Evolutionary conservation across 2,113 vertebrate species (phyloP).

Genomic region (Halichoerus grypus): DNA sequence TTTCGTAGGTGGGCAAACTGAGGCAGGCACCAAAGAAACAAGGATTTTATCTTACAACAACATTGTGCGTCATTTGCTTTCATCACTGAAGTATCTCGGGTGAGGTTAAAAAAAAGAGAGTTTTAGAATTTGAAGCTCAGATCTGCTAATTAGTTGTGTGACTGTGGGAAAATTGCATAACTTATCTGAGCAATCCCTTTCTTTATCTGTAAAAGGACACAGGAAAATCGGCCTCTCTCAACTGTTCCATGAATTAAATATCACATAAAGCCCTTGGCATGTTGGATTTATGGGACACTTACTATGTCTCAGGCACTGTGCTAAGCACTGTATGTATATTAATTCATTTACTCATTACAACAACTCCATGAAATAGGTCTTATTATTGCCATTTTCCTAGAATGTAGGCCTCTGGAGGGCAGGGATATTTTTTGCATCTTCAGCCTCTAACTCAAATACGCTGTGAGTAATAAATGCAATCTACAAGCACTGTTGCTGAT

Average conservation of each 20-base stretch:
- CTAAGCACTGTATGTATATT: neutral
- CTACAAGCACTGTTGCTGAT: neutral
- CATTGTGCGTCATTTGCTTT: neutral
- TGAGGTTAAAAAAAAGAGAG: neutral
- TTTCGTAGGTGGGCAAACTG: neutral
- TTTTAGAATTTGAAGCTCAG: conserved; percentile 35
- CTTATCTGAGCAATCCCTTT: neutral
- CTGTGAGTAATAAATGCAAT: neutral
- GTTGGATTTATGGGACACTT: neutral
- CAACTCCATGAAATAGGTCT: neutral
- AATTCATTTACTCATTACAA: conserved; percentile 43
- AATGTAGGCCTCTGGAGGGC: neutral
- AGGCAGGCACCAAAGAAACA: neutral
- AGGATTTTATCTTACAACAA: neutral
- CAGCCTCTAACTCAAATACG: neutral
- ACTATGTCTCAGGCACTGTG: neutral
- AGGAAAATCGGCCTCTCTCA: neutral
- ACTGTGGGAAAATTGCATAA: conserved; percentile 1
- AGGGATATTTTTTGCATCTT: neutral
- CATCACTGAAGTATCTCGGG: neutral
- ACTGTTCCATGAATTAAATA: neutral
- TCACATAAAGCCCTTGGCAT: neutral
- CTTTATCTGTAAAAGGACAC: neutral
- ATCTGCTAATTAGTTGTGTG: conserved; percentile 16
- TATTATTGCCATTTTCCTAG: conserved; percentile 20